A percentile compares a stretch with the other conserved stretches of the same genome.
Conservation (phyloP, 1,140 invertebrate genomes). For the Brachionus plicatilis region DNA sequence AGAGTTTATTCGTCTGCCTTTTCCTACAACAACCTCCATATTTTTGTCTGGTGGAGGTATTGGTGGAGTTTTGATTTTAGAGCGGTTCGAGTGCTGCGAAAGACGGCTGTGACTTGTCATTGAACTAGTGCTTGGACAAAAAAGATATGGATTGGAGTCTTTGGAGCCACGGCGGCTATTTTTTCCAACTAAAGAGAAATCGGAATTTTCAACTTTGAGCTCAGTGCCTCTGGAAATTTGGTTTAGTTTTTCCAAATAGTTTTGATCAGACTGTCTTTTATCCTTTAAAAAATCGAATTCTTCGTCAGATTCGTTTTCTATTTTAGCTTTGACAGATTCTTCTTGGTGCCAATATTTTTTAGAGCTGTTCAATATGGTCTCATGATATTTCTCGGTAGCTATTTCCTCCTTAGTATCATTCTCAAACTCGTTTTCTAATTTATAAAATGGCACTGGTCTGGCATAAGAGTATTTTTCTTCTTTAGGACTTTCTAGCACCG, state of each 20-base stretch:
- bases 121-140: conserved; percentile 19
- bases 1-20: conserved; percentile 11
- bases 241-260: conserved; percentile 12
- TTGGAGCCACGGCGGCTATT: neutral
- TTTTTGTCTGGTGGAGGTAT: conserved; percentile 35
- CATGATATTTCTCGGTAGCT: neutral
- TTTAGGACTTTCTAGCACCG: neutral
- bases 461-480: neutral
- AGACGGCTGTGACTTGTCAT: conserved; percentile 13
- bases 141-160: conserved; percentile 13
- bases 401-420: neutral
- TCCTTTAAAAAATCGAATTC: conserved; percentile 23
- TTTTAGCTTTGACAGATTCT: neutral
- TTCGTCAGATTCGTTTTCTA: neutral
- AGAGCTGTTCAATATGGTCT: neutral
- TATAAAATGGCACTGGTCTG: conserved; percentile 28
- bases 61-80: conserved; percentile 1
- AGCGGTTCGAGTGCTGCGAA: neutral
- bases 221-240: neutral
- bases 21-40: conserved; percentile 33
- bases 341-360: conserved; percentile 16
- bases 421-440: conserved; percentile 2
- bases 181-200: neutral
- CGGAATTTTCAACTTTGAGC: neutral
- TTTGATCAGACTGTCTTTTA: conserved; percentile 22